Base-by-base conservation (phyloP, 1,140 invertebrate species). In the Nymphalis io region DNA sequence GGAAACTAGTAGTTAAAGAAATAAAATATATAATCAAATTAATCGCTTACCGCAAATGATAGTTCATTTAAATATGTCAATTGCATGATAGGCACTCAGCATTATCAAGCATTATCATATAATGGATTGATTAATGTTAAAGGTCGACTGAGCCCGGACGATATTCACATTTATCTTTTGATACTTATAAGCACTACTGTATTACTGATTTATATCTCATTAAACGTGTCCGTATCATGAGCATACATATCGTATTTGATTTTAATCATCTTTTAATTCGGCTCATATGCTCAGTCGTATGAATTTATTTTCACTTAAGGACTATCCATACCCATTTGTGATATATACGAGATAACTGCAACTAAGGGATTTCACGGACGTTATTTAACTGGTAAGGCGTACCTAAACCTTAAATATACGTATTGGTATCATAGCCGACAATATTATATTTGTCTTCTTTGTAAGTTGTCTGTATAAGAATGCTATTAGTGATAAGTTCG, bases 101-200 rank as follows among this genome's bases (percentile, higher is more conserved):
- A 78, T 78, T 80, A 82, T 84, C 79, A 71, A 59, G 23, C 74
- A 78, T 78, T 80, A 82, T 84, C 79, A 71, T 78, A 65, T 75
- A 71, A 73, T 67, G 67, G 72, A 79, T 73, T 81, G 81, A 85
- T 85, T 84, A 74, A 77, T 82, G 82, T 62, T 78, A 81, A 80
- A 84, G 78, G 82, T 81, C 69, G 69, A 12, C 46, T 51, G 46
- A 58, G 48, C 63, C 48, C 61, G 66, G 57, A 60, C 44, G 42
- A 62, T 62, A 62, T 55, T 13, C 51, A 55, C 5, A 55, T 27
- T 55, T 55, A 55, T 62, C 60, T 33, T 62, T 38, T 46, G 23
- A 71, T 70, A 44, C 42, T 40, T 62, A 51, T 62, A 42, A 48
- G 42, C 60, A 48, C 60, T 55, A 23, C 18, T 27, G 18, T 55